Evolutionary conservation across 1,140 invertebrate genomes (phyloP).

Genomic region (Zaprionus africanus): DNA sequence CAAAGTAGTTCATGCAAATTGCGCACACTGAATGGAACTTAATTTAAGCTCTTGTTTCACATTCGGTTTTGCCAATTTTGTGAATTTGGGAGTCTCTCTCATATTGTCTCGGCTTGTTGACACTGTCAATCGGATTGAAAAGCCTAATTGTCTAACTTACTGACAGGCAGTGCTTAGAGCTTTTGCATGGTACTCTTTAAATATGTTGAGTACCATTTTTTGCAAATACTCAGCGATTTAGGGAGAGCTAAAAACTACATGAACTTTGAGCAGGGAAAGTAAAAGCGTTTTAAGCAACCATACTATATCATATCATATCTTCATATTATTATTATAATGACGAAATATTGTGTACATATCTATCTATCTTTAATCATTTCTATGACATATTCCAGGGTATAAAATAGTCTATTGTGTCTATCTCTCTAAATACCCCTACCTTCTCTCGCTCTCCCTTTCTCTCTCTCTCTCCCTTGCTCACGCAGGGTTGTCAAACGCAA

Average conservation of each 20-base stretch:
- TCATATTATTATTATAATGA: background rate
- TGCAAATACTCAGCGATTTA: slow-evolving; percentile 1
- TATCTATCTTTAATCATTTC: background rate
- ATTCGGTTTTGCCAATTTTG: background rate
- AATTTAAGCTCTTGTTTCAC: slow-evolving; percentile 16
- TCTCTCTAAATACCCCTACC: background rate
- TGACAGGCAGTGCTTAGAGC: slow-evolving; percentile 25
- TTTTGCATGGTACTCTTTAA: background rate
- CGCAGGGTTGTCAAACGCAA: slow-evolving; percentile 32
- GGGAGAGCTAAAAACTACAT: background rate
- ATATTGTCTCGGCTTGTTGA: slow-evolving; percentile 13
- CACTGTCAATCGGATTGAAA: slow-evolving; percentile 37
- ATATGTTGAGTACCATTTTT: background rate
- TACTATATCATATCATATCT: background rate
- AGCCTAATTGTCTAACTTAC: slow-evolving; percentile 19
- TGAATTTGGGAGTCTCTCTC: background rate
- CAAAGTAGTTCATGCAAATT: slow-evolving; percentile 10
- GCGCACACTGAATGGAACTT: slow-evolving; percentile 1
- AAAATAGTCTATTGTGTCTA: background rate
- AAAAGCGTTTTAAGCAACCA: too few relatives aligned
- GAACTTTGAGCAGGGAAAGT: too few relatives aligned
- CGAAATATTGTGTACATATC: background rate
- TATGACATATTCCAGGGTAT: background rate
- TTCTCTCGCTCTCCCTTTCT: background rate
- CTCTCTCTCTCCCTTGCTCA: background rate